Evolutionary conservation across 2,888 invertebrate genomes (phyloP).

Genomic region (Phanerotoma sp.): DNA sequence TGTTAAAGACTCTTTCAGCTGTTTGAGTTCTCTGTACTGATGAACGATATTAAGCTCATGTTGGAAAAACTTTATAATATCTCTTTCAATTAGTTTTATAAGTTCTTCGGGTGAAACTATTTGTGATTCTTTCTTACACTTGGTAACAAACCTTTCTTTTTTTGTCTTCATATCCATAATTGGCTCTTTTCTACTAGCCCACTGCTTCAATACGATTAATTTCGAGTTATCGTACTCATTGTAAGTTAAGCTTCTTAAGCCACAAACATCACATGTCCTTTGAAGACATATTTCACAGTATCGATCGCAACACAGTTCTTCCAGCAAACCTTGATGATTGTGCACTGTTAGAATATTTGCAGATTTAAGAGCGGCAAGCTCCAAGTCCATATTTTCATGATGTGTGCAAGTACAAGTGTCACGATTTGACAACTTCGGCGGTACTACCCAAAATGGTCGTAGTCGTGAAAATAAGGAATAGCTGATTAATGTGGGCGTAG

Average conservation of each 20-base stretch:
- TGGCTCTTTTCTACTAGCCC: conserved; percentile 6
- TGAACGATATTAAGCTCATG: conserved; percentile 31
- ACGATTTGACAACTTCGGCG: conserved; percentile 35
- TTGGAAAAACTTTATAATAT: conserved; percentile 17
- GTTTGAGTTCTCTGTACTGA: conserved; percentile 25
- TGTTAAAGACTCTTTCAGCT: conserved; percentile 29
- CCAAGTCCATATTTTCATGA: conserved; percentile 23
- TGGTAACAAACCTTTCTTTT: conserved; percentile 35
- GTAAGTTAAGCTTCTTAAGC: not conserved
- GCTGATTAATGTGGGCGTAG: conserved; percentile 19
- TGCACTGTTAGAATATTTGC: conserved; percentile 13
- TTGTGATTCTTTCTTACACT: conserved; percentile 37
- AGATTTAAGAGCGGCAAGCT: conserved; percentile 8
- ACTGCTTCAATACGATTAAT: conserved; percentile 4
- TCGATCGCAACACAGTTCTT: conserved; percentile 17
- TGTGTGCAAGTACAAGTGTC: conserved; percentile 33
- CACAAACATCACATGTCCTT: conserved; percentile 11
- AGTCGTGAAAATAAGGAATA: conserved; percentile 32
- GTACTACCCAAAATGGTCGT: conserved; percentile 39
- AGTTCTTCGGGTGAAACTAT: conserved; percentile 32
- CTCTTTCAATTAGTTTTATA: too few relatives aligned
- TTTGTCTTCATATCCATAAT: conserved; percentile 36
- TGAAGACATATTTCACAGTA: conserved; percentile 15
- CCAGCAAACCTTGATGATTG: conserved; percentile 1
- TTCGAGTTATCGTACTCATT: conserved; percentile 11